phyloP scores from a whole-genome alignment of 1,140 invertebrate species.

The Agrypnia vestita region DNA sequence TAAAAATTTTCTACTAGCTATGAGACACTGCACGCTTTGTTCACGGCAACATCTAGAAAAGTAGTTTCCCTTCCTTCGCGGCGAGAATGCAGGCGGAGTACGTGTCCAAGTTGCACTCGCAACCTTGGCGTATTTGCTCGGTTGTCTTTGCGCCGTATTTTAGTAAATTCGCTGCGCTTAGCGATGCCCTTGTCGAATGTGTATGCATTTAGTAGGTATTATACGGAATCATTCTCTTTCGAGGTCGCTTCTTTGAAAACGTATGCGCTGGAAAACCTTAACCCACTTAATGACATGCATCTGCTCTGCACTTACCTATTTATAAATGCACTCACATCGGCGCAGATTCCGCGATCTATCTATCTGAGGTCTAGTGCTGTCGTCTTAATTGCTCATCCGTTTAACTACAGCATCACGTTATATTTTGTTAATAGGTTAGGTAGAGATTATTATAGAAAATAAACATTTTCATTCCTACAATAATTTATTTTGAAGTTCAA shows the following conservation, averaged over 20 bases:
- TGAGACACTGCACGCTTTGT: too few relatives aligned
- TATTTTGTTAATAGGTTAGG: too few relatives aligned
- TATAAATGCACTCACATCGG: slow-evolving; percentile 14
- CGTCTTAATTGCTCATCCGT: too few relatives aligned
- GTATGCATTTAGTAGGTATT: too few relatives aligned
- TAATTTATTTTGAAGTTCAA: too few relatives aligned
- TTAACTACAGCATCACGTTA: too few relatives aligned
- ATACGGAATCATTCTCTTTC: slow-evolving; percentile 13
- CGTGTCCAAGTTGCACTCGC: not conserved
- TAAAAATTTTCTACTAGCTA: too few relatives aligned
- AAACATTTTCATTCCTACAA: too few relatives aligned
- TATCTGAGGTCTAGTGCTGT: not conserved
- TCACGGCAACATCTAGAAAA: too few relatives aligned
- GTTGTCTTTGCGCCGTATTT: not conserved
- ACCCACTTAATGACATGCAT: slow-evolving; percentile 21
- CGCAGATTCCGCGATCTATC: not conserved
- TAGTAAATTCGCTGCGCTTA: not conserved
- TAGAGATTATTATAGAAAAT: too few relatives aligned
- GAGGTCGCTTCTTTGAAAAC: slow-evolving; percentile 29
- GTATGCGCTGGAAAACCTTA: slow-evolving; percentile 20
- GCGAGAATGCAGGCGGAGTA: too few relatives aligned
- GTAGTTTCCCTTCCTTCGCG: too few relatives aligned
- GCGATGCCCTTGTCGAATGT: slow-evolving; percentile 14
- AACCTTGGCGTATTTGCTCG: not conserved
- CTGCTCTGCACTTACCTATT: not conserved